Conservation (phyloP, 1,140 invertebrate species). For the Caenorhabditis brenneri region DNA sequence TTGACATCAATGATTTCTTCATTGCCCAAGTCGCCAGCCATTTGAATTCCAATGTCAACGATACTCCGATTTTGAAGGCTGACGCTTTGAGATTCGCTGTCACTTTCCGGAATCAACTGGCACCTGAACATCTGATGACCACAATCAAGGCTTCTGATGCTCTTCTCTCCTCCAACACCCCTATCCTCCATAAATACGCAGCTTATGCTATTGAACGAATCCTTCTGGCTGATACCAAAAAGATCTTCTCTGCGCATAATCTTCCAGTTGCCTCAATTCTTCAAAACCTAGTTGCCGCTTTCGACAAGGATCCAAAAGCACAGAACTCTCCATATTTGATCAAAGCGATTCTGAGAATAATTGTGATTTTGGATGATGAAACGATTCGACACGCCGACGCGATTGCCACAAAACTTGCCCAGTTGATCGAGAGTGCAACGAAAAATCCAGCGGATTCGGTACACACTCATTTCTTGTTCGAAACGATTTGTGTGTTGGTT, state of each 20-base stretch:
- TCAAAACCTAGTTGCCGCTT: conserved; percentile 34
- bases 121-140: conserved; percentile 45
- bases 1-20: conserved; percentile 50
- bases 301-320: conserved; percentile 46
- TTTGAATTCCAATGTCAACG: conserved; percentile 35
- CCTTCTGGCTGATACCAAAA: background rate
- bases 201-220: conserved; percentile 48
- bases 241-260: conserved; percentile 22
- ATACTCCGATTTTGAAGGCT: conserved; percentile 45
- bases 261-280: conserved; percentile 24
- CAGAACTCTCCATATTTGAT: conserved; percentile 52
- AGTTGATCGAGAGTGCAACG: conserved; percentile 27
- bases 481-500: conserved; percentile 46
- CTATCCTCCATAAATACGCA: conserved; percentile 49
- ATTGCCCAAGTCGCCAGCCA: conserved; percentile 23
- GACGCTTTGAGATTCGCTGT: conserved; percentile 49
- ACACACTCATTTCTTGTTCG: conserved; percentile 53
- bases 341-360: conserved; percentile 48
- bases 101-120: conserved; percentile 45
- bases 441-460: conserved; percentile 49
- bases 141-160: background rate
- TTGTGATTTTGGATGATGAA: conserved; percentile 49
- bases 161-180: background rate
- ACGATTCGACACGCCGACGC: conserved; percentile 42
- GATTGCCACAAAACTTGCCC: conserved; percentile 42